Base-by-base conservation (phyloP, 2,797 vertebrate genomes). In the Bradypodion ventrale region DNA sequence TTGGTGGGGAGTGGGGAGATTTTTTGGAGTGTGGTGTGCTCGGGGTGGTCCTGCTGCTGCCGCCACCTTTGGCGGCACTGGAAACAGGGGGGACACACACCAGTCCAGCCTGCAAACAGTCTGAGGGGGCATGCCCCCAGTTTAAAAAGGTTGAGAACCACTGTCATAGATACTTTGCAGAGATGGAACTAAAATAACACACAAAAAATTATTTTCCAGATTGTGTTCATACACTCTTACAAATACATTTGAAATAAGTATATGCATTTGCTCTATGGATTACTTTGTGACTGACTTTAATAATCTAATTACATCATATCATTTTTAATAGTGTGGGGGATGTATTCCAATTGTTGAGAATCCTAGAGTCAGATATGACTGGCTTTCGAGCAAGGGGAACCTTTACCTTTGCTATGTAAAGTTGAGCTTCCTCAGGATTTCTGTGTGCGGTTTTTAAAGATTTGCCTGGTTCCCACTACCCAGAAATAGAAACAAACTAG, bases 301-400 rank as follows among this genome's bases (percentile, higher is more conserved):
- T 66, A 83, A 66, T 56, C 68, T n/a, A 83, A 75, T 75, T 68
- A 63, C 68, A 19, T 76, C 49, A 83, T 19, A 75, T 16, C 16
- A 68, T 69, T 15, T 79, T n/a, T 69, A 69, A 27, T 35, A 52
- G 46, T 16, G 65, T 3, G 4, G 6, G 35, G 69, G 52, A 25
- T 27, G 56, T 37, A 6, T 69, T 80, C 78, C 10, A 29, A 65
- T 16, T 63, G 40, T 42, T 78, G 29, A 75, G 73, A 63, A 63
- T n/a, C 62, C 62, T 16, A 2, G 10, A 27, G 62, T 63, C 27
- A 63, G 62, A 63, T n/a, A n/a, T n/a, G n/a, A n/a, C n/a, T n/a
- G n/a, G n/a, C n/a, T n/a, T n/a, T n/a, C n/a, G n/a, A n/a, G n/a
- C n/a, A n/a, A n/a, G n/a, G n/a, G n/a, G n/a, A n/a, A n/a, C n/a